These are phyloP conservation scores for Cynaeus angustus DNA, from an alignment of 2,888 invertebrate genomes.

Conservation along the genomic window DNA sequence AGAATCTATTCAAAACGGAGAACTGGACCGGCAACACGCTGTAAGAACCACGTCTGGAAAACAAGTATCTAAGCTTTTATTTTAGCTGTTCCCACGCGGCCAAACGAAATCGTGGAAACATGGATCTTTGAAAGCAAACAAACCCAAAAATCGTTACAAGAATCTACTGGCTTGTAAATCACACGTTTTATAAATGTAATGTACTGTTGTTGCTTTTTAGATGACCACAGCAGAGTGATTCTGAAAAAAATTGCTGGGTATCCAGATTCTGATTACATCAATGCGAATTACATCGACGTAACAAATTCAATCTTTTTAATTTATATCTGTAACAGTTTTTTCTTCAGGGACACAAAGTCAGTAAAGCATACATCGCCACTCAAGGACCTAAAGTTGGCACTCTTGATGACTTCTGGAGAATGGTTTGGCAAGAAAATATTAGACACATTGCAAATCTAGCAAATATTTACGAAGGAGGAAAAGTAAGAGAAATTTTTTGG, in stretches of 20 bases:
- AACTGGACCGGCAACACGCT: conserved; percentile 52
- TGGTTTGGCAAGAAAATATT: conserved; percentile 73
- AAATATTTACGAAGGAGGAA: conserved; percentile 71
- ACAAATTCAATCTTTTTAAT: conserved; percentile 48
- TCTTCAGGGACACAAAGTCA: conserved; percentile 65
- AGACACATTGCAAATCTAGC: conserved; percentile 73
- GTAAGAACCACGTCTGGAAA: conserved; percentile 42
- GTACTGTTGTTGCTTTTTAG: conserved; percentile 58
- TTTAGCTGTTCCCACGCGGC: conserved; percentile 69
- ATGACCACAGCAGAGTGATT: conserved; percentile 73
- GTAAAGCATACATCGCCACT: conserved; percentile 17
- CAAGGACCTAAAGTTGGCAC: background rate
- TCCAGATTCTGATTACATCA: conserved; percentile 72
- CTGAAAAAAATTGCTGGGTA: conserved; percentile 67
- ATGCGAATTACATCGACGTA: conserved; percentile 74
- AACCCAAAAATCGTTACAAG: conserved; percentile 71
- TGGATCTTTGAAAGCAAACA: conserved; percentile 68
- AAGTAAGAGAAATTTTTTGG: conserved; percentile 62
- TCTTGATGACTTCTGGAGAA: conserved; percentile 67
- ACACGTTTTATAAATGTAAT: background rate
- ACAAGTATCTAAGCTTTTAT: background rate
- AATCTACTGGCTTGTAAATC: conserved; percentile 71
- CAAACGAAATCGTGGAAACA: conserved; percentile 68
- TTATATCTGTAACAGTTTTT: background rate
- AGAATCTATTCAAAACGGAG: conserved; percentile 62